Base-by-base conservation (phyloP, 2,888 invertebrate species). In the Agriotes lineatus region DNA sequence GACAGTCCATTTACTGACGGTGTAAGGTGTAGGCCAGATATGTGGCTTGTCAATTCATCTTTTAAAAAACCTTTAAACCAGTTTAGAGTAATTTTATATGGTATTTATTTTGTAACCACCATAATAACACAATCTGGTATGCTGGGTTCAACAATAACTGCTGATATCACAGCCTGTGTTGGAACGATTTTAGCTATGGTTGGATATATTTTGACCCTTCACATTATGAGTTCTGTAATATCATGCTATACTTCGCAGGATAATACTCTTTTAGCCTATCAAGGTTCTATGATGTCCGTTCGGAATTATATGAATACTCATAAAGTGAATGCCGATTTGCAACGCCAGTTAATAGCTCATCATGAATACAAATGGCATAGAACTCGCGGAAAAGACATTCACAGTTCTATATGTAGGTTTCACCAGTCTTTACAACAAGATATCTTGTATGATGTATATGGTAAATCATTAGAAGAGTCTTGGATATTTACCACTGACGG, bases 361-460 rank as follows among this genome's bases (percentile, higher is more conserved):
- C 69, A 54, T 25, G 66, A 68, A 25, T 42, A 67, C n/a, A 63
- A 67, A 25, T 74, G 71, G 71, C 44, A 18, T 9, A 33, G 39
- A 44, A 42, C 39, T 6, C 61, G 37, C 14, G 71, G 72, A 0
- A 44, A 42, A 44, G 16, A 61, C 2, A 9, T 68, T 6, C 39
- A 56, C 14, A 25, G 37, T 4, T 25, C 48, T 10, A 45, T 70
- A 16, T 12, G 39, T 37, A 16, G 39, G 2, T 63, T 72, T 2
- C 45, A 58, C 16, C 18, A 19, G 0, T 30, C 72, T 3, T 52
- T 74, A 18, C 44, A 66, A 39, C 20, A 56, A 14, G 74, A 74
- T 37, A 70, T 74, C n/a, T 33, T 71, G 3, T 74, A 65, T 58
- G 72, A 71, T n/a, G 45, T 56, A 14, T 74, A 71, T 45, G 74